These are phyloP conservation scores for Drosophila setifemur DNA, from an alignment of 1,140 invertebrate genomes.

Conservation along the genomic window DNA sequence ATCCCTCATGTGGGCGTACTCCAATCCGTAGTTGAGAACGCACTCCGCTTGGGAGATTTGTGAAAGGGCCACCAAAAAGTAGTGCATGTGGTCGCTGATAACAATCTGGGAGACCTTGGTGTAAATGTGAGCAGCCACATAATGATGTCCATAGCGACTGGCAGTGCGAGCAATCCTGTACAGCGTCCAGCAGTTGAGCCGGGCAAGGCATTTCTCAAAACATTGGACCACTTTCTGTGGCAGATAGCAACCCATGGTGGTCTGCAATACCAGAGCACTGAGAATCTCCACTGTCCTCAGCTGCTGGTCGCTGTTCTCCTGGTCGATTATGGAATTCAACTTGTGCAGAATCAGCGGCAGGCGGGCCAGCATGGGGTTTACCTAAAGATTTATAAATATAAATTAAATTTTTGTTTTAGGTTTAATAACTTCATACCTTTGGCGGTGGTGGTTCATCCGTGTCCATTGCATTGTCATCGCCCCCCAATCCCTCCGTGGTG, in stretches of 20 bases:
- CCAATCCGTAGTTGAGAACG: conserved; percentile 82
- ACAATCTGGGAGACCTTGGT: conserved; percentile 88
- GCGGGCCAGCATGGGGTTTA: conserved; percentile 68
- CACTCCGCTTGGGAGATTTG: conserved; percentile 88
- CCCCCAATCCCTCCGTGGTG: conserved; percentile 2
- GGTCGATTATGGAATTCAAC: conserved; percentile 64
- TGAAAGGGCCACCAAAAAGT: conserved; percentile 92
- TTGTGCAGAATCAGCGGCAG: conserved; percentile 74
- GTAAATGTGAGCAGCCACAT: conserved; percentile 88
- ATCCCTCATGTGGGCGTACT: conserved; percentile 61
- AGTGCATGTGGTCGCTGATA: conserved; percentile 94
- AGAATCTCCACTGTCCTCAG: conserved; percentile 75
- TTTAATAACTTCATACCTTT: conserved; percentile 28
- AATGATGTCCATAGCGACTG: conserved; percentile 90
- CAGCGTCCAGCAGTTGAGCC: conserved; percentile 90
- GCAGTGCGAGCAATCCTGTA: conserved; percentile 94
- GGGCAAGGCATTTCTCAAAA: conserved; percentile 84
- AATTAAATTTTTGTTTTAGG: background rate
- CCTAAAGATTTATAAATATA: background rate
- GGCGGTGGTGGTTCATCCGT: conserved; percentile 37
- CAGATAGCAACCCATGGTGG: conserved; percentile 85
- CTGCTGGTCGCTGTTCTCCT: conserved; percentile 38
- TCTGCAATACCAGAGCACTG: conserved; percentile 88
- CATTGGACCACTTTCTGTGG: conserved; percentile 85
- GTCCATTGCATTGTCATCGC: conserved; percentile 52